Conservation (phyloP, 2,888 invertebrate genomes). For the Invenusta paracnida region DNA sequence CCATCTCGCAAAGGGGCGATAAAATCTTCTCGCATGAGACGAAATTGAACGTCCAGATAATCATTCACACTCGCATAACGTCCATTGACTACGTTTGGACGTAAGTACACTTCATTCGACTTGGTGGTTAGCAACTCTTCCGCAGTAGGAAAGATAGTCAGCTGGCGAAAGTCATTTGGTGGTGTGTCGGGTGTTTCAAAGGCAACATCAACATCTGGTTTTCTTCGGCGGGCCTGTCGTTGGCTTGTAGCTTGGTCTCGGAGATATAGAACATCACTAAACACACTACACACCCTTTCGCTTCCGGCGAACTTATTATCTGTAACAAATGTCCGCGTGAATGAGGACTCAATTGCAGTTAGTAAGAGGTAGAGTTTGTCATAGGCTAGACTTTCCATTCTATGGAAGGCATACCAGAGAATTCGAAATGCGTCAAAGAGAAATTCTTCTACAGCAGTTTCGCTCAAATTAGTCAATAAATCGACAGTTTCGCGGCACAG, state of each 20-base stretch:
- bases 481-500: not conserved
- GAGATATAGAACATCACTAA: not conserved
- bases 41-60: conserved; percentile 74
- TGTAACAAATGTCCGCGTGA: not conserved
- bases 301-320: not conserved
- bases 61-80: conserved; percentile 64
- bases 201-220: not conserved
- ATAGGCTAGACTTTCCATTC: not conserved
- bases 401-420: not conserved
- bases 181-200: too few species aligned
- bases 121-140: not conserved
- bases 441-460: not conserved
- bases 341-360: not conserved
- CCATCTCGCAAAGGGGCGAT: conserved; percentile 71
- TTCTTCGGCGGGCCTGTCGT: not conserved
- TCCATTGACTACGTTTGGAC: not conserved
- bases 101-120: not conserved
- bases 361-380: not conserved
- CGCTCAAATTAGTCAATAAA: not conserved
- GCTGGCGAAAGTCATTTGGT: not conserved
- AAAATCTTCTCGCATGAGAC: conserved; percentile 75
- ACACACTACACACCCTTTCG: not conserved
- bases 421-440: not conserved
- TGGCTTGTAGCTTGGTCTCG: not conserved
- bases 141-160: not conserved